These are phyloP conservation scores for Atractosteus spatula DNA, from an alignment of 2,113 vertebrate species.

Conservation along the genomic window DNA sequence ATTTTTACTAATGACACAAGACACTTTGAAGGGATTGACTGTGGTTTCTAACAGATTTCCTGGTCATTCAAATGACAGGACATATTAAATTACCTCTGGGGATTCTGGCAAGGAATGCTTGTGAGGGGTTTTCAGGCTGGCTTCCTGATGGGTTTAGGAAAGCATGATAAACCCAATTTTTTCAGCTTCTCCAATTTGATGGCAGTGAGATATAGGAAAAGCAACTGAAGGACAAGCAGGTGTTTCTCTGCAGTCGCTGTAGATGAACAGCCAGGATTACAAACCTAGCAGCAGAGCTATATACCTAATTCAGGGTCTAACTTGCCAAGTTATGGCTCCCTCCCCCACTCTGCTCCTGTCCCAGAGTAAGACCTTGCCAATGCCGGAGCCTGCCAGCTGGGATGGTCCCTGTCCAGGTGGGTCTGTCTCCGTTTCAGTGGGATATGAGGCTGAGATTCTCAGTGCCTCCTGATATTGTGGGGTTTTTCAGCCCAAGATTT, in stretches of 20 bases:
- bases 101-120: neutral
- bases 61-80: neutral
- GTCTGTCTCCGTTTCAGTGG: neutral
- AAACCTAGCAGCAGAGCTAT: slow-evolving; percentile 13
- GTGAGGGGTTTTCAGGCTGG: neutral
- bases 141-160: neutral
- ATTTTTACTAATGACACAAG: too few relatives aligned
- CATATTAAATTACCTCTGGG: slow-evolving; percentile 14
- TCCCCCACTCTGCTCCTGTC: neutral
- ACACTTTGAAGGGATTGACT: too few relatives aligned
- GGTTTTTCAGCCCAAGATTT: too few relatives aligned
- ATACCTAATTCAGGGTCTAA: neutral
- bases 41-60: neutral
- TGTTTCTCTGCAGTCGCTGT: slow-evolving; percentile 15
- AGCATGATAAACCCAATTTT: neutral
- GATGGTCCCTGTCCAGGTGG: neutral
- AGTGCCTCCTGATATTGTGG: neutral
- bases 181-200: neutral
- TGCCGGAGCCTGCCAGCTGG: neutral
- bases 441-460: neutral
- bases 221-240: slow-evolving; percentile 21
- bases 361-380: neutral
- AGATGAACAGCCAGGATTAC: neutral
- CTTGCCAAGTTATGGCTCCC: neutral
- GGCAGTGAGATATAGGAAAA: neutral